Percentiles rank a stretch among this genome's conserved stretches.
Evolutionary conservation across 2,113 vertebrate species (phyloP).

Genomic region (Leucosticte australis): DNA sequence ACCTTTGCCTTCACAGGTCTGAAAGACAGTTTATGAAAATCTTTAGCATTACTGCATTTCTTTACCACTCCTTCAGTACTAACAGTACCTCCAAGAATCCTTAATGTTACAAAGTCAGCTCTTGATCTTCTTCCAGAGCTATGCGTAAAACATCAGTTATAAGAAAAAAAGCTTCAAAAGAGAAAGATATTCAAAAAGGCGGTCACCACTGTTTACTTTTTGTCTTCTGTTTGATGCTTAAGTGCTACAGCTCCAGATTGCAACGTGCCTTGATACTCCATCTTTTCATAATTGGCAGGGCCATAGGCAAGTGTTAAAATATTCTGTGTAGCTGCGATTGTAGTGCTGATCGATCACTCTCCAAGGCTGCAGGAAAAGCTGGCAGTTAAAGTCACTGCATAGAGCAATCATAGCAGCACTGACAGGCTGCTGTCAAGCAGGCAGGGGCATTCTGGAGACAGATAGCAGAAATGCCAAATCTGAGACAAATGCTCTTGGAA

Average conservation of each 20-base stretch:
- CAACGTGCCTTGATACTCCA: not conserved
- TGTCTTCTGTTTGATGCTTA: not conserved
- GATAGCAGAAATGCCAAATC: constrained; percentile 25
- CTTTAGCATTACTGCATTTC: not conserved
- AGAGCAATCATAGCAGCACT: constrained; percentile 10
- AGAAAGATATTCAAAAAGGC: not conserved
- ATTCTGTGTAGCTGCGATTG: not conserved
- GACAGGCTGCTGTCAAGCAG: constrained; percentile 59
- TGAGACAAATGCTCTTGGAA: constrained; percentile 40
- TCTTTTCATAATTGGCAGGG: not conserved
- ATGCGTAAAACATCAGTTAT: not conserved
- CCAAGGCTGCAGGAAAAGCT: not conserved
- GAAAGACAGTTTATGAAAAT: constrained; percentile 26
- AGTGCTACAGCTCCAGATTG: not conserved
- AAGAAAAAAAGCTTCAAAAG: not conserved
- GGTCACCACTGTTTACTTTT: not conserved
- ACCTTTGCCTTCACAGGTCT: constrained; percentile 40
- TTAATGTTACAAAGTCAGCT: not conserved
- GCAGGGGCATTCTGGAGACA: constrained; percentile 14
- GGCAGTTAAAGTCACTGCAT: constrained; percentile 24
- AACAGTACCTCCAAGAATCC: not conserved
- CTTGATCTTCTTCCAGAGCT: not conserved
- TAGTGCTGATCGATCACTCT: not conserved
- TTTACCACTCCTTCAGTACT: constrained; percentile 5
- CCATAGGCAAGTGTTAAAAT: not conserved